Base-by-base conservation (phyloP, 35 echinoderm and acorn worm species). In the Anneissia japonica region DNA sequence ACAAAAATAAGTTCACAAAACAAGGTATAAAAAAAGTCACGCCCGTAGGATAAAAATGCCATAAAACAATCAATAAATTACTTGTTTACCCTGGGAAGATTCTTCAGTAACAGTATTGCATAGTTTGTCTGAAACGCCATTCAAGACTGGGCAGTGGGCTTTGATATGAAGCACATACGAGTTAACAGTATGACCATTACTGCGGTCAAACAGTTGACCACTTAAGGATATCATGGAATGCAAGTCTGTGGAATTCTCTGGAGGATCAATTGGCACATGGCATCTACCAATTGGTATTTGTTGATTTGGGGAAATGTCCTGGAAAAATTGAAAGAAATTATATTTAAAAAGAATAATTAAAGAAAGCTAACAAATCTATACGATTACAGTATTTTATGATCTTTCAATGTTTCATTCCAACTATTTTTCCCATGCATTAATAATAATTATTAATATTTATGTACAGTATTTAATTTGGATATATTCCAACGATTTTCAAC, bases 171-270 rank as follows among this genome's bases (percentile, higher is more conserved):
- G 83, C 41, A 93, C 33, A 76, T 90, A 97, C 4, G 95, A 93
- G 72, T 91, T 93, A 82, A 88, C 85, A 1, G 91, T 87, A 41
- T 97, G 95, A 26, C 95, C 95, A 51, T 97, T 97, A 41, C 89
- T 90, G 12, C 83, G 81, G 37, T 85, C 89, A 39, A 97, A 81
- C 14, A 79, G 83, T 46, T 83, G 77, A 85, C 94, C 91, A 34
- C 85, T 82, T 32, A 97, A 55, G 30, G 85, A 87, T 34, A 97
- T 34, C 72, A 76, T 46, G 14, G 76, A 79, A 32, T 43, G 46
- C 31, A 74, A 75, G 17, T 87, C 39, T 31, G 36, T n/a, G 37
- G 33, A 38, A 32, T 40, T 38, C 26, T 51, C 36, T 10, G 19
- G 34, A 14, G 91, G 74, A 77, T 76, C 85, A 85, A 37, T 77